Evolutionary conservation across 1,140 invertebrate genomes (phyloP).

Genomic region (Venturia canescens): DNA sequence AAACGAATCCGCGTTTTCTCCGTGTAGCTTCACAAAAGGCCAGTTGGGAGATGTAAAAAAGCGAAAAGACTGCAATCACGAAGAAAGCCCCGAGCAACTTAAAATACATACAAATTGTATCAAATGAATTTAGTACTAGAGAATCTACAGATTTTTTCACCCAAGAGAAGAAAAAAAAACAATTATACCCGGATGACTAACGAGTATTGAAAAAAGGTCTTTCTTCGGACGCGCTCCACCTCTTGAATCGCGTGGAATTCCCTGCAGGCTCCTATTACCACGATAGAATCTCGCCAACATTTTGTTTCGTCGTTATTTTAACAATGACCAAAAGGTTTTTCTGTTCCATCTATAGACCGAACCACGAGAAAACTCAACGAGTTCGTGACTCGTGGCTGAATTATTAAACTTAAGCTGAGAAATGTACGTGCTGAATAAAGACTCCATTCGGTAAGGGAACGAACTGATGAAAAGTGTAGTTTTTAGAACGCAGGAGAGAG

Average conservation of each 20-base stretch:
- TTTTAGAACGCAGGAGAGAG: neutral
- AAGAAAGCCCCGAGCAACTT: too few species aligned
- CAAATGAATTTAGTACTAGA: too few species aligned
- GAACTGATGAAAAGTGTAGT: neutral
- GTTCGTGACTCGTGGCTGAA: slow-evolving; percentile 26
- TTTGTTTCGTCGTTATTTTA: slow-evolving; percentile 24
- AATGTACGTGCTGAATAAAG: slow-evolving; percentile 28
- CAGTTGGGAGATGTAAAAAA: too few species aligned
- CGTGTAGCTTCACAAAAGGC: too few species aligned
- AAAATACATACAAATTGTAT: too few species aligned
- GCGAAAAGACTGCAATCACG: too few species aligned
- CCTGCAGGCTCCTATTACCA: neutral
- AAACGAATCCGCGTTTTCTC: too few species aligned
- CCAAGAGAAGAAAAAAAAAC: neutral
- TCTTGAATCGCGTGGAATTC: neutral
- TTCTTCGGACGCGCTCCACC: neutral
- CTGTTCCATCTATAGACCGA: neutral
- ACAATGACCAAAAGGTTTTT: neutral
- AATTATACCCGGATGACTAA: neutral
- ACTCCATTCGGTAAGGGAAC: neutral
- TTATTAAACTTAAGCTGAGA: slow-evolving; percentile 3
- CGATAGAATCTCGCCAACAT: neutral
- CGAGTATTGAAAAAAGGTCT: neutral
- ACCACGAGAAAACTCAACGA: neutral
- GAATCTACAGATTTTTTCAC: too few species aligned